A percentile compares a stretch with the other conserved stretches of the same genome.
Conservation (phyloP, 2,113 vertebrate genomes). For the Jacana jacana region DNA sequence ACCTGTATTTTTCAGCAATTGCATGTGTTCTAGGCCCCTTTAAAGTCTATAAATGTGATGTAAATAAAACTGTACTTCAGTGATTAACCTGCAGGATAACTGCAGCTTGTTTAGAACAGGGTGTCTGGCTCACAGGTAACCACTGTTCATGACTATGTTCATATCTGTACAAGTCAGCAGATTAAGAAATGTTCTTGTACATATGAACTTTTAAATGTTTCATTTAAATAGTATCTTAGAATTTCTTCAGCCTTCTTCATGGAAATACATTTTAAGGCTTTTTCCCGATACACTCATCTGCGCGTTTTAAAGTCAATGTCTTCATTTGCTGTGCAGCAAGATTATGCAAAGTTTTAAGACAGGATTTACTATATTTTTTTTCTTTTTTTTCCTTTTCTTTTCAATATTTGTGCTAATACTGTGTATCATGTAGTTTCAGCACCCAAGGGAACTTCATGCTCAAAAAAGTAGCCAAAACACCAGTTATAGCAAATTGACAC, state of each 20-base stretch:
- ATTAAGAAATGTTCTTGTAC: not conserved
- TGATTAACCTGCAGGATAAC: not conserved
- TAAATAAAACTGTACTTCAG: not conserved
- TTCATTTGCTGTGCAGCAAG: not conserved
- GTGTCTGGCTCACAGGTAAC: not conserved
- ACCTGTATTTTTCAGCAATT: not conserved
- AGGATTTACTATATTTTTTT: accelerated
- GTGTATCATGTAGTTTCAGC: not conserved
- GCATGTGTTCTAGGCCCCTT: not conserved
- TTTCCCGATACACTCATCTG: not conserved
- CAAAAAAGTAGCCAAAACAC: not conserved
- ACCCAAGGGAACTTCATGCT: not conserved
- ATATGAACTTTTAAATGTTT: not conserved
- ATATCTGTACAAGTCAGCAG: not conserved
- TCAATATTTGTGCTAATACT: not conserved
- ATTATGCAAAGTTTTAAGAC: not conserved
- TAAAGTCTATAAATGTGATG: not conserved
- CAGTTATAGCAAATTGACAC: not conserved
- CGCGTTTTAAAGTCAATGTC: not conserved
- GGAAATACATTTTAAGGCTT: not conserved
- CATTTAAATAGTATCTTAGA: not conserved
- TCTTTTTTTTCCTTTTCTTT: not conserved
- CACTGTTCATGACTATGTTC: not conserved
- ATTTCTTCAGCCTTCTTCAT: not conserved
- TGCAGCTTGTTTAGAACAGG: not conserved